Conservation (phyloP, 1,140 invertebrate species). For the Bombus picipes region DNA sequence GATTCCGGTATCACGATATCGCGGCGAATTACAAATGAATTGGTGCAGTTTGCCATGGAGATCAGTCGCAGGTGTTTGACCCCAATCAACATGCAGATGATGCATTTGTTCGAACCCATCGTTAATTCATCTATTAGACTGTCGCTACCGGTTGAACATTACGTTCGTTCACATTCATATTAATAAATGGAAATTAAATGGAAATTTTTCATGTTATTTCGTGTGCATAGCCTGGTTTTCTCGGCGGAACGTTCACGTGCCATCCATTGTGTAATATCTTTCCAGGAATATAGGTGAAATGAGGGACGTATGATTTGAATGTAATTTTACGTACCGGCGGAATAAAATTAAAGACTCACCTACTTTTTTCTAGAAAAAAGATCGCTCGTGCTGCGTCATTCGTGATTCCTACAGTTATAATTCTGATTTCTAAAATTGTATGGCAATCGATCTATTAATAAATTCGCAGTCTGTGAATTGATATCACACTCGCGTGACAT, state of each 20-base stretch:
- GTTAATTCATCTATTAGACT: constrained; percentile 53
- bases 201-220: constrained; percentile 40
- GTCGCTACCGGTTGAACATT: constrained; percentile 51
- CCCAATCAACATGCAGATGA: constrained; percentile 61
- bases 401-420: background rate
- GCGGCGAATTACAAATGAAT: background rate
- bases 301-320: background rate
- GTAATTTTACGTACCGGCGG: too few species aligned
- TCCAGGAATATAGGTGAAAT: background rate
- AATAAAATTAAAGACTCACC: background rate
- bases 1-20: background rate
- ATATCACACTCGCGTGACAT: background rate
- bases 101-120: constrained; percentile 55
- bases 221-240: background rate
- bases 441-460: background rate
- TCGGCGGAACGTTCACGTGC: background rate
- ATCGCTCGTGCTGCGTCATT: background rate
- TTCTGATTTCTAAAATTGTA: background rate
- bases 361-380: background rate
- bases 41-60: constrained; percentile 26
- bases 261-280: background rate
- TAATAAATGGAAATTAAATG: constrained; percentile 60
- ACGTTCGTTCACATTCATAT: constrained; percentile 49
- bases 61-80: constrained; percentile 45
- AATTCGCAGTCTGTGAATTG: background rate